phyloP scores from a whole-genome alignment of 2,888 invertebrate species.

The Baronia brevicornis region DNA sequence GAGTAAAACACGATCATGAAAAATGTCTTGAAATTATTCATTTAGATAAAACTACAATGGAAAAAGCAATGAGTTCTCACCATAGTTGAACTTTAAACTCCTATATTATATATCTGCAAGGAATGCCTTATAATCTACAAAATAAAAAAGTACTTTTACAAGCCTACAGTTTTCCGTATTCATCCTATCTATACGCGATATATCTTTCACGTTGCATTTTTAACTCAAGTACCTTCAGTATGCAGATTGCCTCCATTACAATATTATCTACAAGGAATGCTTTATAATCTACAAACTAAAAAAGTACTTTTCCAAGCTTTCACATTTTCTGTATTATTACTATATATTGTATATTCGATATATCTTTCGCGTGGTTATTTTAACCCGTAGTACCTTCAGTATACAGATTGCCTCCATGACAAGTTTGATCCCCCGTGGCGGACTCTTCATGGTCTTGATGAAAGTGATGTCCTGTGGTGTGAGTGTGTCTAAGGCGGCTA shows the following conservation, averaged over 20 bases:
- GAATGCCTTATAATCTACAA: too few species aligned
- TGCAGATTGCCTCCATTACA: slow-evolving; percentile 97
- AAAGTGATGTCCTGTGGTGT: slow-evolving; percentile 93
- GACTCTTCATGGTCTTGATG: slow-evolving; percentile 97
- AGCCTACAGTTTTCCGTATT: neutral
- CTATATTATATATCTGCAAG: too few species aligned
- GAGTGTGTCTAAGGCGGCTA: slow-evolving; percentile 91
- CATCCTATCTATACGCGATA: neutral
- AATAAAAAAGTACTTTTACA: neutral
- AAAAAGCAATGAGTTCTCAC: too few species aligned
- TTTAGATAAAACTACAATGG: too few species aligned
- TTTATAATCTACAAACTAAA: neutral
- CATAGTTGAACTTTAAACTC: too few species aligned
- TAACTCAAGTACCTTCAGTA: slow-evolving; percentile 80
- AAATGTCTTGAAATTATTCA: too few species aligned
- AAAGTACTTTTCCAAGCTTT: neutral
- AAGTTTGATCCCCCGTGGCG: slow-evolving; percentile 90
- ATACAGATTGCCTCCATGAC: slow-evolving; percentile 98
- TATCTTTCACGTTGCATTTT: slow-evolving; percentile 1
- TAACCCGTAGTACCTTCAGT: slow-evolving; percentile 77
- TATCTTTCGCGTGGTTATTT: slow-evolving; percentile 1
- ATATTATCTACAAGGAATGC: too few species aligned
- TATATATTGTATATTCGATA: neutral
- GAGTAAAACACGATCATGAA: too few species aligned
- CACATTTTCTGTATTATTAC: neutral